Evolutionary conservation across 2,797 vertebrate genomes (phyloP).

Genomic region (Netta rufina): DNA sequence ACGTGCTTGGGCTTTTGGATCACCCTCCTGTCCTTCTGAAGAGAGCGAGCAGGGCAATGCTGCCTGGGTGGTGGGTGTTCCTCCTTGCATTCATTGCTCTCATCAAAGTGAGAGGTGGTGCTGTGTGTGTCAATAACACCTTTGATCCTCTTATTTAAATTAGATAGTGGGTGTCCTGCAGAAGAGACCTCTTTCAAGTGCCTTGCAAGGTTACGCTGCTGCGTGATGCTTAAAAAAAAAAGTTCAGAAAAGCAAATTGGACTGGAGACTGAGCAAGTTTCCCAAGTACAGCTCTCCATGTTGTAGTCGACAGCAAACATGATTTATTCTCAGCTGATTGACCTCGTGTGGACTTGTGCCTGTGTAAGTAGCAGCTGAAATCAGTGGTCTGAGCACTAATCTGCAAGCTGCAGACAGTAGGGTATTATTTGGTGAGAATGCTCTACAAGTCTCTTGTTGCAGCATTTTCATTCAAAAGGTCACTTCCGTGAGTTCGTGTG

Average conservation of each 20-base stretch:
- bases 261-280: background rate
- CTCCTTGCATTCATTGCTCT: background rate
- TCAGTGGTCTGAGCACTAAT: constrained; percentile 36
- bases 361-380: constrained; percentile 39
- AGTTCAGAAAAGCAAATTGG: background rate
- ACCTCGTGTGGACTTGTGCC: constrained; percentile 38
- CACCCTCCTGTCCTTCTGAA: background rate
- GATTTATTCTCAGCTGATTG: background rate
- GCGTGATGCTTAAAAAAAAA: background rate
- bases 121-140: background rate
- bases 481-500: constrained; percentile 39
- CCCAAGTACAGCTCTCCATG: background rate
- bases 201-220: background rate
- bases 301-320: background rate
- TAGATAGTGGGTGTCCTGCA: background rate
- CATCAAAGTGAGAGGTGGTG: background rate
- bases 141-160: constrained; percentile 27
- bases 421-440: constrained; percentile 61
- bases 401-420: constrained; percentile 47
- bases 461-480: constrained; percentile 67
- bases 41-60: background rate
- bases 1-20: background rate
- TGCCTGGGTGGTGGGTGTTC: background rate
- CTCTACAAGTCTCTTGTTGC: constrained; percentile 4
- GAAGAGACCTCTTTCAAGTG: background rate